Evolutionary conservation across 2,113 vertebrate genomes (phyloP), one percentile per base, ranked within the genome.

Genomic region (Psophia crepitans): DNA sequence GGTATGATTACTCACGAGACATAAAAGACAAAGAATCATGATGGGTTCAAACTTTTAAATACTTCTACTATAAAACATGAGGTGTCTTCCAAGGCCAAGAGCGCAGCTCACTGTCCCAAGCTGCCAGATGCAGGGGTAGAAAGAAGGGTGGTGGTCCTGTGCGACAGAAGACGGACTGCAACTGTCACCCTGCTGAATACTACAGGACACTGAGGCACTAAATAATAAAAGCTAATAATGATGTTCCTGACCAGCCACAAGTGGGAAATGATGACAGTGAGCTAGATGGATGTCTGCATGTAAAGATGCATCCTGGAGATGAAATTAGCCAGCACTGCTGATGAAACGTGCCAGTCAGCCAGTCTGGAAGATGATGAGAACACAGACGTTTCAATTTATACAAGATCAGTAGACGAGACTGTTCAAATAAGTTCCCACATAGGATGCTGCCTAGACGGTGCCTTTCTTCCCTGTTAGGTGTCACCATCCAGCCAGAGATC

Each of bases 251-350:
- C 43, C 58, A 73, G 30, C 14, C 44, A 53, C 30, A 74, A 37
- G 9, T 0, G 54, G 81, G 46, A 71, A 85, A 49, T 30, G 35
- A 56, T 0, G 18, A 18, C 1, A 75, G 32, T 0, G 0, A 90
- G n/a, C 57, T 23, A 17, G 12, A 32, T 0, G 0, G 33, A 20
- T 12, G 19, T 14, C 90, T 60, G 43, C 28, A 27, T 32, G 5
- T 26, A 7, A 43, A 46, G 66, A 17, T 69, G 49, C 44, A 73
- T 7, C 33, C 30, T 16, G 5, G 90, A 66, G 56, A 71, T 9
- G 35, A 18, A 16, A 37, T 19, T 5, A 77, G 65, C 49, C 69
- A 78, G 30, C 8, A 2, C 14, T 32, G 37, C 66, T 54, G 61
- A 14, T 51, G n/a, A 32, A 54, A 64, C 0, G 1, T 21, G 49